Evolutionary conservation across 2,113 vertebrate species (phyloP).

Genomic region (Gavialis gangeticus): DNA sequence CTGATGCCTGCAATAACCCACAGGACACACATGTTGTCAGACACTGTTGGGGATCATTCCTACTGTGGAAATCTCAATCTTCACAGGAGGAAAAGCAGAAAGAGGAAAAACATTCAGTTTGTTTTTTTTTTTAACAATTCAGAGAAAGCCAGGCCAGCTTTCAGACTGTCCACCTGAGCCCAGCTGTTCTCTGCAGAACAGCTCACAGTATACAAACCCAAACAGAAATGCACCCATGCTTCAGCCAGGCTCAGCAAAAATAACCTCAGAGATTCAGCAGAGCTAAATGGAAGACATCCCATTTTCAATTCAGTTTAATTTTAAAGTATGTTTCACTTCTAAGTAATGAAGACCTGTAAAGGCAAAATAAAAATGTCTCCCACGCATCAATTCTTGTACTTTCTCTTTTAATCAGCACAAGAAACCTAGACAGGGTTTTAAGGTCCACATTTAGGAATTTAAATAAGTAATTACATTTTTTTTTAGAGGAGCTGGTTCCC

Average conservation of each 20-base stretch:
- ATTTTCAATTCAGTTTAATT: background rate
- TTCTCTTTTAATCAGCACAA: background rate
- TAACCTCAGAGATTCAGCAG: background rate
- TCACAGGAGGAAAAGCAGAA: conserved; percentile 20
- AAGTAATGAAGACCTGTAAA: background rate
- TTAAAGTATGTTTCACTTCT: background rate
- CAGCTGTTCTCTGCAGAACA: background rate
- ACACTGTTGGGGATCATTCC: conserved; percentile 25
- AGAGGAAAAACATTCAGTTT: conserved; percentile 13
- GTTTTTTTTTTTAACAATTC: background rate
- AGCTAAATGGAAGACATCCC: conserved; percentile 15
- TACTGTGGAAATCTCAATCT: background rate
- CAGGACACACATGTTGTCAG: background rate
- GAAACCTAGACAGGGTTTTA: background rate
- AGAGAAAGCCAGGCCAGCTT: background rate
- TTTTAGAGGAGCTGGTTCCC: rapidly evolving
- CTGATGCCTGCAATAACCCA: conserved; percentile 87
- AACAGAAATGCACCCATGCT: rapidly evolving
- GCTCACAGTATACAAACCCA: background rate
- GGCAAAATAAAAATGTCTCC: background rate
- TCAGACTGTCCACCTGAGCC: background rate
- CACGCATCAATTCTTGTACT: background rate
- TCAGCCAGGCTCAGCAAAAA: conserved; percentile 7
- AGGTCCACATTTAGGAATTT: rapidly evolving
- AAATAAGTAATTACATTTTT: background rate